Percentiles rank a stretch among this genome's conserved stretches.
Evolutionary conservation across 2,888 invertebrate genomes (phyloP).

Genomic region (Melieria omissa): DNA sequence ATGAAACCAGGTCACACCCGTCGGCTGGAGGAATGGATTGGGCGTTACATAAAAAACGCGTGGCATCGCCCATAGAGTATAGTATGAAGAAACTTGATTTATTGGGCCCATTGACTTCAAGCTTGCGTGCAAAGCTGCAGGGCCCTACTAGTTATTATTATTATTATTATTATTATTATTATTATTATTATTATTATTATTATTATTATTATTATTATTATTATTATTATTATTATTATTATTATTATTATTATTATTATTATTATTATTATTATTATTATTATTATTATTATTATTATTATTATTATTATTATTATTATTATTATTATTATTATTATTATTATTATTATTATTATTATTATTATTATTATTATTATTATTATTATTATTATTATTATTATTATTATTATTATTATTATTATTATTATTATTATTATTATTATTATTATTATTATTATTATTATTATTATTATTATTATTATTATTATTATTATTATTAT

Average conservation of each 20-base stretch:
- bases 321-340: constrained; percentile 4
- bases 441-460: constrained; percentile 4
- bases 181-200: constrained; percentile 4
- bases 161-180: constrained; percentile 4
- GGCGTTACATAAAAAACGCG: too few relatives aligned
- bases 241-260: constrained; percentile 4
- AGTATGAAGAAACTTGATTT: too few relatives aligned
- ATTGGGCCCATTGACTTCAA: too few relatives aligned
- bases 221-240: constrained; percentile 4
- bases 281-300: constrained; percentile 4
- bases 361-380: constrained; percentile 4
- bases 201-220: constrained; percentile 4
- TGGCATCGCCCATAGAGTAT: too few relatives aligned
- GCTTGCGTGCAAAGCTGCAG: too few relatives aligned
- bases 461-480: constrained; percentile 4
- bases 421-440: constrained; percentile 4
- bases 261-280: constrained; percentile 4
- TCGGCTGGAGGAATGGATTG: too few relatives aligned
- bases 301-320: constrained; percentile 4
- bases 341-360: constrained; percentile 4
- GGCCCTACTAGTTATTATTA: neutral
- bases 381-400: constrained; percentile 4
- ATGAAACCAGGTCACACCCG: too few relatives aligned
- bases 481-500: too few relatives aligned
- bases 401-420: constrained; percentile 4